These are phyloP conservation scores for Rallus crepitans DNA, from an alignment of 2,797 vertebrate species.

Conservation along the genomic window DNA sequence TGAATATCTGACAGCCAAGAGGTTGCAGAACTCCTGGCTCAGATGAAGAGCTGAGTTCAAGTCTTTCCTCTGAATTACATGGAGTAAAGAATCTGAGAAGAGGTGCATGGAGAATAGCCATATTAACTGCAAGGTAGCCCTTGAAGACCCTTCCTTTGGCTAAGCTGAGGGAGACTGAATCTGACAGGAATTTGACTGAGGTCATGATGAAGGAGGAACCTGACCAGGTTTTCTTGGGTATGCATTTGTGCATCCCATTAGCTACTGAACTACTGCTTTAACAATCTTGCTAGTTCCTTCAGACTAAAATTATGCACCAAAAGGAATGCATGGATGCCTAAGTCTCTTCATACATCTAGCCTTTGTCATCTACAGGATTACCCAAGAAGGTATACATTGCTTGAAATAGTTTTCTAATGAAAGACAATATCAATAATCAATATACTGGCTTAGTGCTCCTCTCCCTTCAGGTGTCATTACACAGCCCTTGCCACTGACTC, in stretches of 20 bases:
- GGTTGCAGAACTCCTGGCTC: background rate
- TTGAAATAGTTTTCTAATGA: slow-evolving; percentile 16
- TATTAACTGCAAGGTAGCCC: background rate
- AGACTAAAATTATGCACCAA: background rate
- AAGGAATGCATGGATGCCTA: background rate
- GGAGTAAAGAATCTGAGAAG: background rate
- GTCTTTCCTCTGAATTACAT: background rate
- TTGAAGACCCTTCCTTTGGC: background rate
- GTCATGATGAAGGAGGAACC: background rate
- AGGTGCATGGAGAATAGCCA: background rate
- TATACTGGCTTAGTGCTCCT: background rate
- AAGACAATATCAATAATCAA: slow-evolving; percentile 24
- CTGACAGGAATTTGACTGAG: background rate
- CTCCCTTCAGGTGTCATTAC: background rate
- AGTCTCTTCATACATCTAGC: background rate
- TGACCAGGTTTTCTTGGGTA: background rate
- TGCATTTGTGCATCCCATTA: background rate
- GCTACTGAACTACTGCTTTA: background rate
- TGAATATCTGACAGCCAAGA: slow-evolving; percentile 7
- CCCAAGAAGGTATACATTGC: background rate
- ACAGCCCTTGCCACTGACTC: background rate
- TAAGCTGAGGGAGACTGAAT: background rate
- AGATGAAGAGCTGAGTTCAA: background rate
- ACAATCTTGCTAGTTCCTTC: background rate
- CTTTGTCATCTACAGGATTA: background rate